Percentiles rank a stretch among this genome's conserved stretches.
phyloP scores from a whole-genome alignment of 1,140 invertebrate genomes.

The Lordiphosa mommai region DNA sequence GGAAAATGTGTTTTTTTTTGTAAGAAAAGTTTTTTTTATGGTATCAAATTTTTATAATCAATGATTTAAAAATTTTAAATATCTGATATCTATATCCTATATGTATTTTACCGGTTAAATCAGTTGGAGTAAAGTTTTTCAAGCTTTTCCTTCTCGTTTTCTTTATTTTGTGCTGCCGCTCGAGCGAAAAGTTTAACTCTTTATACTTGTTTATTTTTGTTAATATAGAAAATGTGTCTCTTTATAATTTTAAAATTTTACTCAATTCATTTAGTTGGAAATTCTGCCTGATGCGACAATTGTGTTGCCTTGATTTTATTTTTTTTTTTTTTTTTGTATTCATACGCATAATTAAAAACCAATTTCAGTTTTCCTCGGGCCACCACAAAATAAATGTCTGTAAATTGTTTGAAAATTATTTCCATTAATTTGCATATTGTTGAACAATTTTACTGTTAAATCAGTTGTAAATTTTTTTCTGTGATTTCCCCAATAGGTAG shows the following conservation, averaged over 20 bases:
- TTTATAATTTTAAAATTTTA: conserved; percentile 12
- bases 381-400: conserved; percentile 8
- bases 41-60: too few relatives aligned
- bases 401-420: conserved; percentile 54
- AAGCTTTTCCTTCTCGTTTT: too few relatives aligned
- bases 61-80: too few relatives aligned
- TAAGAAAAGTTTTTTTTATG: too few relatives aligned
- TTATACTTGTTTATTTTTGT: too few relatives aligned
- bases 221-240: background rate
- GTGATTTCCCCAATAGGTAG: too few relatives aligned
- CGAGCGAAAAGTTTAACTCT: too few relatives aligned
- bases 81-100: too few relatives aligned
- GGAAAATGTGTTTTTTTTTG: too few relatives aligned
- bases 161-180: too few relatives aligned
- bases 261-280: conserved; percentile 48
- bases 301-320: conserved; percentile 18
- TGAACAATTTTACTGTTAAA: conserved; percentile 59
- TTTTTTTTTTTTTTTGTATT: conserved; percentile 33
- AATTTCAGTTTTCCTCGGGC: conserved; percentile 26
- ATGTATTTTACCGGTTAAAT: too few relatives aligned
- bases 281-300: conserved; percentile 47
- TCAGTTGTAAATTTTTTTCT: conserved; percentile 65
- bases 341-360: conserved; percentile 59
- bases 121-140: too few relatives aligned
- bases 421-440: conserved; percentile 45